These are phyloP conservation scores for Andricus curvator DNA, from an alignment of 2,888 invertebrate genomes.

Conservation along the genomic window DNA sequence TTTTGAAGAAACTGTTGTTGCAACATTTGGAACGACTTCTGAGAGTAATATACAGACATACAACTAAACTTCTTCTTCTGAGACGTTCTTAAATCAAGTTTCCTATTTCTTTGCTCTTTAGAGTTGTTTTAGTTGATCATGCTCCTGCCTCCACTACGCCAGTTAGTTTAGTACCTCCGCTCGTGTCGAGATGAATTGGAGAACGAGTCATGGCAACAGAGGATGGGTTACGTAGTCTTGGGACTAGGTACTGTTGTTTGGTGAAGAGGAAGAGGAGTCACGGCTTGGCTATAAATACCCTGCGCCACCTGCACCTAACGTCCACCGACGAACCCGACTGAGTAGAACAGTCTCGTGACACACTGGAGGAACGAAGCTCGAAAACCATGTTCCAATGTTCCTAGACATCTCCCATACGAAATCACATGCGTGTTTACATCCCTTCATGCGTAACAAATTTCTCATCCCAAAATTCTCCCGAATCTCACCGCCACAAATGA, in stretches of 20 bases:
- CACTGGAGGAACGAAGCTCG: constrained; percentile 48
- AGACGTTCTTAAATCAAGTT: not conserved
- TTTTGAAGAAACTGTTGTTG: not conserved
- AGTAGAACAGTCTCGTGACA: constrained; percentile 57
- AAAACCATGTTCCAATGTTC: constrained; percentile 53
- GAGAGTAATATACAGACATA: not conserved
- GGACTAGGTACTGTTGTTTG: constrained; percentile 49
- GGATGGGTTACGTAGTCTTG: constrained; percentile 47
- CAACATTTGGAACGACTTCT: not conserved
- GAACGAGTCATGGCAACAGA: constrained; percentile 42
- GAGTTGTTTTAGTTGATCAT: constrained; percentile 7
- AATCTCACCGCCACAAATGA: not conserved
- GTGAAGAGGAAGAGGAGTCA: constrained; percentile 67
- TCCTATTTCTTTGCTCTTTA: not conserved
- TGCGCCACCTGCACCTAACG: constrained; percentile 71
- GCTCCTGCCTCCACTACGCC: constrained; percentile 42
- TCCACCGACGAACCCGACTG: constrained; percentile 70
- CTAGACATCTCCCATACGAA: constrained; percentile 49
- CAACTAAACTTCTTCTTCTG: not conserved
- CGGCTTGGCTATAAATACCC: constrained; percentile 71
- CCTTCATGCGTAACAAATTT: constrained; percentile 22
- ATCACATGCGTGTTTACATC: constrained; percentile 54
- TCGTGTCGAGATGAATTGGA: constrained; percentile 48
- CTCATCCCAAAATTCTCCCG: not conserved
- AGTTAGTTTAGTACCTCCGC: constrained; percentile 49